phyloP scores from a whole-genome alignment of 2,888 invertebrate genomes.

The Crematogaster levior region DNA sequence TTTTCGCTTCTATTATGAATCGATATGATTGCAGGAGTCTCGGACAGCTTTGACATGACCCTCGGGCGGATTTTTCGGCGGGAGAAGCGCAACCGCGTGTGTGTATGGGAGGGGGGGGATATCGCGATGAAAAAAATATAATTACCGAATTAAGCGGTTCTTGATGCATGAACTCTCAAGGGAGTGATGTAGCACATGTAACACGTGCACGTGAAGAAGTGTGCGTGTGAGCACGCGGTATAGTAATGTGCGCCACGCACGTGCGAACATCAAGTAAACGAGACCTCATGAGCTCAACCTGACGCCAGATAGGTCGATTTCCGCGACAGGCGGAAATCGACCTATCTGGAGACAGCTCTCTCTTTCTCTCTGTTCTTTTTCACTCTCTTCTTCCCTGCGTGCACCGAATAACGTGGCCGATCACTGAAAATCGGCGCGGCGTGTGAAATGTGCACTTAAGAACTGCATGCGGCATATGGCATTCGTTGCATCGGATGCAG shows the following conservation, averaged over 20 bases:
- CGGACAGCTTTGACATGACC: not conserved
- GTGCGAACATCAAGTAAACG: not conserved
- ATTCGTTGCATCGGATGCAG: conserved; percentile 62
- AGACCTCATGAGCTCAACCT: conserved; percentile 32
- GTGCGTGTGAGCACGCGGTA: not conserved
- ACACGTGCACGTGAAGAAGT: not conserved
- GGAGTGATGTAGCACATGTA: not conserved
- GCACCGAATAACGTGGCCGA: conserved; percentile 19
- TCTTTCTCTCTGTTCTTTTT: not conserved
- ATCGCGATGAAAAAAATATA: conserved; percentile 14
- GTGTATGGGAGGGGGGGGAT: too few relatives aligned
- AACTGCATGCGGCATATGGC: conserved; percentile 62
- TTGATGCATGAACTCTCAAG: conserved; percentile 19
- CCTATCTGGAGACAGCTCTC: conserved; percentile 39
- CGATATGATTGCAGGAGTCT: not conserved
- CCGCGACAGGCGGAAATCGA: conserved; percentile 47
- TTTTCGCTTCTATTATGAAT: not conserved
- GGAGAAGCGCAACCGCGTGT: conserved; percentile 6
- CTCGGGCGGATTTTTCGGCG: not conserved
- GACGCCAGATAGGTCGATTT: conserved; percentile 33
- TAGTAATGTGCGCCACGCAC: conserved; percentile 15
- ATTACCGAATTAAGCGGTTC: conserved; percentile 57
- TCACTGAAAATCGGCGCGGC: conserved; percentile 25
- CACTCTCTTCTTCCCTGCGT: not conserved
- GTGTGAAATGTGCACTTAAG: conserved; percentile 48